Evolutionary conservation across 2,888 invertebrate species (phyloP).

Genomic region (Rhopalosiphum nymphaeae): DNA sequence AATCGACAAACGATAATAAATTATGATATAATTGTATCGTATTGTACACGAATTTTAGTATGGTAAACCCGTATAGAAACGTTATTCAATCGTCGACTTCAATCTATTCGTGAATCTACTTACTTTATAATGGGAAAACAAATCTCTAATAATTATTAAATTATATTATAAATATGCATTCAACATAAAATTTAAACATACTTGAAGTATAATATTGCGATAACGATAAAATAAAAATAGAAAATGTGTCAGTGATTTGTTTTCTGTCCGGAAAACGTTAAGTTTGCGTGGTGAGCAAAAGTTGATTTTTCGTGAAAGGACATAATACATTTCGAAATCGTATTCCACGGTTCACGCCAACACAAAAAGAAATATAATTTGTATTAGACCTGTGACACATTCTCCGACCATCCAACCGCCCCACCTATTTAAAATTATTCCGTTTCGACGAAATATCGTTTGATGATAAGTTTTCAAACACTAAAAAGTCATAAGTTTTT

Average conservation of each 20-base stretch:
- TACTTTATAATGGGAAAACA: neutral
- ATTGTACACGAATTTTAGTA: neutral
- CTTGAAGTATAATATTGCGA: neutral
- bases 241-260: neutral
- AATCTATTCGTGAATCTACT: neutral
- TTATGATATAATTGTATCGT: neutral
- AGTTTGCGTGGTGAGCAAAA: neutral
- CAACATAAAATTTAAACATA: neutral
- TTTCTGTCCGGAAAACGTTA: neutral
- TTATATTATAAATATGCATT: neutral
- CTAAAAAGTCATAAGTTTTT: neutral
- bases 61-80: neutral
- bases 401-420: neutral
- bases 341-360: neutral
- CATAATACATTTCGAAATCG: neutral
- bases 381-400: neutral
- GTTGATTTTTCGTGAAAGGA: neutral
- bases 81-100: neutral
- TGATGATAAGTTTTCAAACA: neutral
- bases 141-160: neutral
- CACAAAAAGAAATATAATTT: neutral
- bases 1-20: neutral
- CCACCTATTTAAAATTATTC: neutral
- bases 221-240: neutral
- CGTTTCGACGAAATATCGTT: neutral